These are phyloP conservation scores for Boleophthalmus pectinirostris DNA, from an alignment of 2,113 vertebrate species.

Conservation along the genomic window DNA sequence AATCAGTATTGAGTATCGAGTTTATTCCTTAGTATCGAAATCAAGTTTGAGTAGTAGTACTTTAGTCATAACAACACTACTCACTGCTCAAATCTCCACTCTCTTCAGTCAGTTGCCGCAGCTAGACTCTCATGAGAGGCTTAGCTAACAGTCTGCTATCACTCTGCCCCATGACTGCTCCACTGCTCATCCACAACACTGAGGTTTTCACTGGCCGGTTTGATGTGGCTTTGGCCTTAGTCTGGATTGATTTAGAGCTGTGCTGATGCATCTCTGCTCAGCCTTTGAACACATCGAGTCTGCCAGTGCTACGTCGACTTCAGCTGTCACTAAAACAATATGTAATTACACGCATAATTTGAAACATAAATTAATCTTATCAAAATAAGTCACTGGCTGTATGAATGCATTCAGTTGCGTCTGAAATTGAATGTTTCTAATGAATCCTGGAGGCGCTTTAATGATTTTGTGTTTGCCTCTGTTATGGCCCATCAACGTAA, in stretches of 20 bases:
- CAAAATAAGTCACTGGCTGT: neutral
- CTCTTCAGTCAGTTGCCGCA: no score
- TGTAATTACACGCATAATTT: neutral
- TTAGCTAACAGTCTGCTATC: no score
- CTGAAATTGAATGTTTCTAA: neutral
- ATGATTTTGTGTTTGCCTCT: neutral
- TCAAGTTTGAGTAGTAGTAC: no score
- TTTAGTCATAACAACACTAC: no score
- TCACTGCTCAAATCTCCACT: no score
- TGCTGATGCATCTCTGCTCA: neutral
- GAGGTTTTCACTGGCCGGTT: neutral
- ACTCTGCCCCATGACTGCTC: neutral
- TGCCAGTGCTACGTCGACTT: neutral
- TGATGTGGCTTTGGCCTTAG: neutral
- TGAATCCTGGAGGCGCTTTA: neutral
- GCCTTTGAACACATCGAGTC: neutral
- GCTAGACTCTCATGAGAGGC: no score
- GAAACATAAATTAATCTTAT: neutral
- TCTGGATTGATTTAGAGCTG: neutral
- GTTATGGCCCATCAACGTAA: neutral
- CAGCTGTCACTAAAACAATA: neutral
- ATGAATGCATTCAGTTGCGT: neutral
- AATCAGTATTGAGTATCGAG: no score
- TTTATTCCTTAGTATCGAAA: no score
- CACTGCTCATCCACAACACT: neutral